A percentile compares a stretch with the other conserved stretches of the same genome.
phyloP scores from a whole-genome alignment of 2,113 vertebrate species.

The Thamnaconus septentrionalis region DNA sequence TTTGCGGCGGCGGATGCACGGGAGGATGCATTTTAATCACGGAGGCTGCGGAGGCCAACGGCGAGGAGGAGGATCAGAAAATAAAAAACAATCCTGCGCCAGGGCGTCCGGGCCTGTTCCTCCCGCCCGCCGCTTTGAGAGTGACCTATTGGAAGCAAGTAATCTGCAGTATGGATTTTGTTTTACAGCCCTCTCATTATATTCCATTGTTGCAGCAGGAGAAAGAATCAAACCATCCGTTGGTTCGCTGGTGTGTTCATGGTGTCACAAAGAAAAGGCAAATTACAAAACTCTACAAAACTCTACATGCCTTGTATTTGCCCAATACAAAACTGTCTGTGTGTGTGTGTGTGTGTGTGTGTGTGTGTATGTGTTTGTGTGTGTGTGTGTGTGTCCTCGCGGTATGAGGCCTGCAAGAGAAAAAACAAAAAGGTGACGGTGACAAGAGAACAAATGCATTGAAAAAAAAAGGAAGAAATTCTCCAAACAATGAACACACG shows the following conservation, averaged over 20 bases:
- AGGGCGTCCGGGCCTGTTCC: constrained; percentile 7
- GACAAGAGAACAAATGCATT: background rate
- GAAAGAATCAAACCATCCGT: constrained; percentile 22
- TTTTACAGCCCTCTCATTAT: constrained; percentile 39
- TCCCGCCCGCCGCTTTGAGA: constrained; percentile 24
- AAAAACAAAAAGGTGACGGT: background rate
- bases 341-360: background rate
- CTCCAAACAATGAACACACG: constrained; percentile 22
- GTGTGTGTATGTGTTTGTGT: constrained; percentile 10
- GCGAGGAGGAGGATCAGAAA: constrained; percentile 4
- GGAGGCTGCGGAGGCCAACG: constrained; percentile 10
- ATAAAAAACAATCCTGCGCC: constrained; percentile 34
- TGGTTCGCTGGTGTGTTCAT: constrained; percentile 9
- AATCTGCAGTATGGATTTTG: constrained; percentile 42
- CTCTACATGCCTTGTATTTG: background rate
- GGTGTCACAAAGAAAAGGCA: constrained; percentile 8
- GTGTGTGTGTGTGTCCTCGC: constrained; percentile 1
- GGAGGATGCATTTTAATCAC: constrained; percentile 61
- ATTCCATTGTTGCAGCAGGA: constrained; percentile 28
- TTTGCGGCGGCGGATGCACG: constrained; percentile 42
- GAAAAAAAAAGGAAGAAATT: background rate
- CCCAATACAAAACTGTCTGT: constrained; percentile 6
- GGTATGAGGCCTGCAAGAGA: constrained; percentile 4
- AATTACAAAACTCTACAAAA: constrained; percentile 1
- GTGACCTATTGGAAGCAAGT: constrained; percentile 35